Conservation (phyloP, 2,113 vertebrate species). For the Phodopus roborovskii region DNA sequence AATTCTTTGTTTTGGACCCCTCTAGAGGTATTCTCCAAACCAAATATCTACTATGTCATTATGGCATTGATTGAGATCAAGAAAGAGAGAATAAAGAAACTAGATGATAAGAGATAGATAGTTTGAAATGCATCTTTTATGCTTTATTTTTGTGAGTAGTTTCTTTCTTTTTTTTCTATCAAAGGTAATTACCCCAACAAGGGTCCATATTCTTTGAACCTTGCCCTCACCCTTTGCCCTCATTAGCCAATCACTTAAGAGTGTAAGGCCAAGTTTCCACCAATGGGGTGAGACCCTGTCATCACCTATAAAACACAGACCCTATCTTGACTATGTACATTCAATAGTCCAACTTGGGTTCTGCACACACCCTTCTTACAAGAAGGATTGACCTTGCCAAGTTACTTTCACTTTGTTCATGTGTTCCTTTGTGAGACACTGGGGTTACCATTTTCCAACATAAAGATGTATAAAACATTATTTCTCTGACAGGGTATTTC, state of each 20-base stretch:
- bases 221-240: neutral
- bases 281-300: neutral
- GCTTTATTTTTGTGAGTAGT: neutral
- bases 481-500: neutral
- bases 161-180: neutral
- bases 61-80: neutral
- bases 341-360: neutral
- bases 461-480: neutral
- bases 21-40: neutral
- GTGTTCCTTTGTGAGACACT: neutral
- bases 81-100: neutral
- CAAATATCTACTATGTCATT: neutral
- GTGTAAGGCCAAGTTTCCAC: neutral
- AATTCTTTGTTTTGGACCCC: neutral
- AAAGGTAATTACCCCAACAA: neutral
- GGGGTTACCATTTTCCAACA: neutral
- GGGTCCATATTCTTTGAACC: neutral
- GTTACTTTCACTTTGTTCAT: neutral
- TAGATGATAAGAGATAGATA: neutral
- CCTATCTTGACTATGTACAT: neutral
- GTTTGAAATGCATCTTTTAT: neutral
- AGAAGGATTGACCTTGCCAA: neutral
- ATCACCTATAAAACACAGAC: neutral
- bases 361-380: neutral
- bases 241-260: neutral